Percentiles rank a stretch among this genome's conserved stretches.
Evolutionary conservation across 2,888 invertebrate species (phyloP).

Genomic region (Caenorhabditis doughertyi): DNA sequence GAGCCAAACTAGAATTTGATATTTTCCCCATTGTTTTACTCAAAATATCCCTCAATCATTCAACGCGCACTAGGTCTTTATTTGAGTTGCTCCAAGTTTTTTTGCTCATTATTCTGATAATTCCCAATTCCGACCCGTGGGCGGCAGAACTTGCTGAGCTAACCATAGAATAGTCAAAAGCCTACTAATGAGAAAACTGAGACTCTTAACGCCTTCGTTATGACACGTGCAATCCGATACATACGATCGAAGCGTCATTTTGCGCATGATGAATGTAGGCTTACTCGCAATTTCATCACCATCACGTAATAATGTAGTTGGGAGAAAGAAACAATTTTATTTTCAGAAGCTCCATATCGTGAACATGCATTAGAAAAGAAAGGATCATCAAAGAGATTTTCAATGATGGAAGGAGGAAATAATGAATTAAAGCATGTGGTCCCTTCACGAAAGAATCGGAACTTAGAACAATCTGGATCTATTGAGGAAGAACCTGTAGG

Average conservation of each 20-base stretch:
- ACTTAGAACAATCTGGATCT: constrained; percentile 36
- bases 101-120: no score
- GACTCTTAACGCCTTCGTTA: constrained; percentile 51
- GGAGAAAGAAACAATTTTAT: not conserved
- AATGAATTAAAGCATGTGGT: constrained; percentile 53
- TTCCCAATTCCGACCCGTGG: constrained; percentile 33
- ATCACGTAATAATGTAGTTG: constrained; percentile 22
- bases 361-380: constrained; percentile 54
- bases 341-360: constrained; percentile 60
- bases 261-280: constrained; percentile 38
- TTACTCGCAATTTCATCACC: constrained; percentile 26
- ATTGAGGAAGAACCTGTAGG: constrained; percentile 53
- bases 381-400: constrained; percentile 47
- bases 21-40: no score
- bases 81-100: not conserved
- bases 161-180: not conserved
- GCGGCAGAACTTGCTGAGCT: constrained; percentile 23
- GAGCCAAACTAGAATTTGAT: no score
- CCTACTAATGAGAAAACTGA: constrained; percentile 59
- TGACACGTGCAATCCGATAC: constrained; percentile 58
- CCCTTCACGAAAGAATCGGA: constrained; percentile 47
- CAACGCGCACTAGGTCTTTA: not conserved
- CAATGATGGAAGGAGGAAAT: constrained; percentile 58
- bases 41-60: not conserved
- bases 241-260: constrained; percentile 37